Base-by-base conservation (phyloP, 2,797 vertebrate genomes). In the Toxotes lorentzi region DNA sequence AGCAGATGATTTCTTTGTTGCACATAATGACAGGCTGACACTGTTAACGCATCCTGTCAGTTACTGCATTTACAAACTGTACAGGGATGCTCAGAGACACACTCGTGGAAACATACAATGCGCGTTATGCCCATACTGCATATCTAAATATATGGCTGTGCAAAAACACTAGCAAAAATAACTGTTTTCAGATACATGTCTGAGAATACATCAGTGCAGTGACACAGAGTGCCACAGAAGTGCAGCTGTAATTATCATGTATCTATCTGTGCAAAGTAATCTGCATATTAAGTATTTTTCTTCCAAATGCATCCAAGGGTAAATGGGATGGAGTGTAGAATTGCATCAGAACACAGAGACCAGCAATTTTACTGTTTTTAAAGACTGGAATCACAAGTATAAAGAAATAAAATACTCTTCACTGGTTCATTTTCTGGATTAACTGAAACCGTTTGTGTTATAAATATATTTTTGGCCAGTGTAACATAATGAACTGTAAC, bases 221-320 rank as follows among this genome's bases (percentile, higher is more conserved):
- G 56, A 43, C 76, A 67, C 0, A 41, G 53, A 82, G 74, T 21
- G 23, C 60, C 41, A 32, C 70, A 76, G 60, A 84, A 82, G 40
- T 73, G 41, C 62, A 70, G 47, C 73, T 2, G 58, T 77, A 89
- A 84, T 93, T 85, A 90, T 84, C 73, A 69, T 85, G 74, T 82
- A 65, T 81, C 74, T 82, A 65, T 81, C 76, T 80, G 69, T 45
- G 56, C 38, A 88, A 85, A 74, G 69, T 85, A 73, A 88, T 92
- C 81, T 88, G 79, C 87, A 87, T 91, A 66, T 80, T 78, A 82
- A 89, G 51, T 77, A 58, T 73, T 84, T 85, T 86, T 48, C 81
- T 70, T 47, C 38, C 32, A 77, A 63, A 83, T 81, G 70, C 8
- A 68, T 85, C 63, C 24, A 23, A 63, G 51, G 60, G 41, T 63